Evolutionary conservation across 1,140 invertebrate genomes (phyloP).

Genomic region (Tetramorium alpestre): DNA sequence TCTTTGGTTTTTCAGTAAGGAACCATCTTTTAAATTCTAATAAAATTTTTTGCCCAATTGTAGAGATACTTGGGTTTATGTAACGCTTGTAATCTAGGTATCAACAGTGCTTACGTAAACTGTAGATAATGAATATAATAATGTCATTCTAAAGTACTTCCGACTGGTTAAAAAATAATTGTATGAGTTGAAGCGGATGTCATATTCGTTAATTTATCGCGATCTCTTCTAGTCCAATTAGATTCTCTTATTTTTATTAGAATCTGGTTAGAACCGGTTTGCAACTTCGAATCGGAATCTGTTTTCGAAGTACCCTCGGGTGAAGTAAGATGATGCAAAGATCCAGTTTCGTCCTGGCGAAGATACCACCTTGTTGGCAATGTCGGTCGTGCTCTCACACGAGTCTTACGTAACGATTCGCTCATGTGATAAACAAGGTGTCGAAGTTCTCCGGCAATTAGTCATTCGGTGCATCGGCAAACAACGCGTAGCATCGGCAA

Average conservation of each 20-base stretch:
- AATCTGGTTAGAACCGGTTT: not conserved
- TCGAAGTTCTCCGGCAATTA: constrained; percentile 40
- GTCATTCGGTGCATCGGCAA: constrained; percentile 1
- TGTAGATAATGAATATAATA: not conserved
- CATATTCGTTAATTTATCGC: not conserved
- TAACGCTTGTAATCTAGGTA: not conserved
- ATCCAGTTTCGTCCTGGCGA: constrained; percentile 20
- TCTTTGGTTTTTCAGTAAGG: not conserved
- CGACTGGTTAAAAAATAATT: constrained; percentile 4
- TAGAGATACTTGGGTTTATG: not conserved
- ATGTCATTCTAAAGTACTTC: not conserved
- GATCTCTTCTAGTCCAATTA: not conserved
- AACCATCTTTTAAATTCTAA: constrained; percentile 7
- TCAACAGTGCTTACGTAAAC: not conserved
- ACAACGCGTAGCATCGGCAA: not conserved
- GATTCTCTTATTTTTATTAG: not conserved
- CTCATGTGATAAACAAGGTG: constrained; percentile 40
- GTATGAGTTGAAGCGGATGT: not conserved
- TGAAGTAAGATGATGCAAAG: not conserved
- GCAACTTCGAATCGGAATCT: not conserved
- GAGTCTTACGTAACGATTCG: constrained; percentile 27
- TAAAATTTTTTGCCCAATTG: not conserved
- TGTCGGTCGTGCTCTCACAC: constrained; percentile 1
- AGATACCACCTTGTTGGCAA: constrained; percentile 31
- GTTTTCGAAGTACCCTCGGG: not conserved